phyloP scores from a whole-genome alignment of 1,140 invertebrate species.

The Caerostris darwini region DNA sequence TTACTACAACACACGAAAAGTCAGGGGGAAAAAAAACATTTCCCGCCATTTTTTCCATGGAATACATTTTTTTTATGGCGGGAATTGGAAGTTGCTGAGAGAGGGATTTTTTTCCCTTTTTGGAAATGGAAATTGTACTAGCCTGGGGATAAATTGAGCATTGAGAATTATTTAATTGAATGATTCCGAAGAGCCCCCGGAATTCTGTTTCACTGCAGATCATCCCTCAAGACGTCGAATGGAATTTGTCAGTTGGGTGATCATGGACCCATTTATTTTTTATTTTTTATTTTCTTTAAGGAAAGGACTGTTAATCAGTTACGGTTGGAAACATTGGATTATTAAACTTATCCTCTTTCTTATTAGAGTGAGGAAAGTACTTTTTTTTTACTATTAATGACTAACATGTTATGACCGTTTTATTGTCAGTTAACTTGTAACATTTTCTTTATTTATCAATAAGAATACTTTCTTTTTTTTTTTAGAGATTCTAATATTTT shows the following conservation, averaged over 20 bases:
- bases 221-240: conserved; percentile 6
- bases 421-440: too few relatives aligned
- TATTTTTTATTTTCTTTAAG: not conserved
- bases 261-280: not conserved
- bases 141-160: conserved; percentile 62
- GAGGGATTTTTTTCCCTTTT: conserved; percentile 23
- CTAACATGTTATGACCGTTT: too few relatives aligned
- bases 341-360: too few relatives aligned
- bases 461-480: too few relatives aligned
- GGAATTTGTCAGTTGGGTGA: conserved; percentile 22
- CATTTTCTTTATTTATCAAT: too few relatives aligned
- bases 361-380: too few relatives aligned
- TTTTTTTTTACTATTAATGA: too few relatives aligned
- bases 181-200: not conserved
- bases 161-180: conserved; percentile 74
- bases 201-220: conserved; percentile 20
- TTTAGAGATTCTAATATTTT: too few relatives aligned
- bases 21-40: not conserved
- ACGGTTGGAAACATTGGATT: not conserved
- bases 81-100: conserved; percentile 45
- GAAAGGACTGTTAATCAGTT: not conserved
- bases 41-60: conserved; percentile 10
- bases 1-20: conserved; percentile 48
- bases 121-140: conserved; percentile 59
- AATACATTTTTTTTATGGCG: not conserved